These are phyloP conservation scores for Chionis minor DNA, from an alignment of 2,113 vertebrate genomes.

Conservation along the genomic window DNA sequence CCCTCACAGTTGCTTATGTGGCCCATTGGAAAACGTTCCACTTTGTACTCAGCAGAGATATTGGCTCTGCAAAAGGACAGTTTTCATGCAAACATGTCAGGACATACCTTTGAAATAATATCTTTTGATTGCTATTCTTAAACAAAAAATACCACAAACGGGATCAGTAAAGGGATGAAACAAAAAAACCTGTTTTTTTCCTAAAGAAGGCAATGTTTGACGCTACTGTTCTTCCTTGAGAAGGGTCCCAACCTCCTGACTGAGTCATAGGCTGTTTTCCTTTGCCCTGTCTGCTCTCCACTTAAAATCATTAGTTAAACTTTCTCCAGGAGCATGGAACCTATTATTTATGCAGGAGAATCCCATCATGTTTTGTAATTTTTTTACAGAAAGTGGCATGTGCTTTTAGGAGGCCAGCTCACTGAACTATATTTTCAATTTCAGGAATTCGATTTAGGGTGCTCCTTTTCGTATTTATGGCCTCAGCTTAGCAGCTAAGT, in stretches of 20 bases:
- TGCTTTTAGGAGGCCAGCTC: background rate
- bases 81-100: background rate
- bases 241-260: background rate
- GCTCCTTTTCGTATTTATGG: background rate
- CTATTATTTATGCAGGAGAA: background rate
- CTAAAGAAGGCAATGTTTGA: background rate
- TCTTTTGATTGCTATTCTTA: background rate
- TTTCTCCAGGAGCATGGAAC: background rate
- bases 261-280: background rate
- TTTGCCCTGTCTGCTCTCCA: background rate
- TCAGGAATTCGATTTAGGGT: background rate
- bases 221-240: background rate
- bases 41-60: background rate
- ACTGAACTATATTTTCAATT: background rate
- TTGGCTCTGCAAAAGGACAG: background rate
- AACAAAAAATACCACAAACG: background rate
- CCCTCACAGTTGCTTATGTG: background rate
- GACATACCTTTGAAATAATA: background rate
- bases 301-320: background rate
- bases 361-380: background rate
- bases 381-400: background rate
- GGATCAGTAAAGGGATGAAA: background rate
- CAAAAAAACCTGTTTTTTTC: background rate
- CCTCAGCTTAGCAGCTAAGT: background rate
- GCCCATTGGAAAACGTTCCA: background rate